Base-by-base conservation (phyloP, 1,140 invertebrate genomes). In the Arion vulgaris region DNA sequence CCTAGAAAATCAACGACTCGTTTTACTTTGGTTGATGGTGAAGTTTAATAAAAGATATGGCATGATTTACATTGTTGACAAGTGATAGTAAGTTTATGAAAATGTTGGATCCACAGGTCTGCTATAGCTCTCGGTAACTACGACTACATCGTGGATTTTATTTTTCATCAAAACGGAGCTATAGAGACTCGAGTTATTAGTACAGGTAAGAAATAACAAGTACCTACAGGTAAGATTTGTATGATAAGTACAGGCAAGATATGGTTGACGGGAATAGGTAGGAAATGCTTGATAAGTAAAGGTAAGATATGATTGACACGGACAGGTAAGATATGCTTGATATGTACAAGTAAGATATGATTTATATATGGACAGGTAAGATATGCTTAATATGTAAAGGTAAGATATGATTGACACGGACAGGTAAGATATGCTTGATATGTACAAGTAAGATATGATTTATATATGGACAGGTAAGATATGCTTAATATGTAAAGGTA, bases 71-170 rank as follows among this genome's bases (percentile, higher is more conserved):
- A n/a, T n/a, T n/a, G n/a, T n/a, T n/a, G n/a, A n/a, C n/a, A n/a
- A n/a, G n/a, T n/a, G n/a, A n/a, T n/a, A n/a, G n/a, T n/a, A n/a
- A n/a, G n/a, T n/a, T n/a, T n/a, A n/a, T n/a, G n/a, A n/a, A n/a
- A n/a, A n/a, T n/a, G n/a, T n/a, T n/a, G n/a, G n/a, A n/a, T n/a
- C n/a, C n/a, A 90, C 23, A 80, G 90, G 34, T 86, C 88, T 26
- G 87, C 89, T 23, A 41, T 85, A 11, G 87, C 87, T 15, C 74
- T 90, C n/a, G 66, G 72, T 23, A 90, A 90, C 82, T 90, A 90
- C 73, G 89, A 91, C 80, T 90, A 91, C 72, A 88, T 90, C 17
- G 78, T 90, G 17, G 90, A 91, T 80, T 89, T 84, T 38, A 86
- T 88, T 34, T 90, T 91, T 45, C 88, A 91, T 74, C 82, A 86